Evolutionary conservation across 2,888 invertebrate genomes (phyloP), one percentile per base, ranked within the genome.

Genomic region (Pogonocherus hispidulus): DNA sequence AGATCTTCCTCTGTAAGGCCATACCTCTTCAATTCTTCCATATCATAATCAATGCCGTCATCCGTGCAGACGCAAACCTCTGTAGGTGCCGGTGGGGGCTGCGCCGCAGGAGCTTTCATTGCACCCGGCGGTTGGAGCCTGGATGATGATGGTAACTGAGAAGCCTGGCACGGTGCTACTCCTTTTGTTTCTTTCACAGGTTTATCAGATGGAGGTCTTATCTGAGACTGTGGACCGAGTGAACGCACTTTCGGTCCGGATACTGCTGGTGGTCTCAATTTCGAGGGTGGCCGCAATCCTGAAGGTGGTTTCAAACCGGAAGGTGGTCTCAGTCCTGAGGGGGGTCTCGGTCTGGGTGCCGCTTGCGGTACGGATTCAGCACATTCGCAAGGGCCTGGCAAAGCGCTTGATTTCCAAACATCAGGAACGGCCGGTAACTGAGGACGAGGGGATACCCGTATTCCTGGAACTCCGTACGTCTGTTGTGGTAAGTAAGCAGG

Each of bases 401-500:
- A n/a, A n/a, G n/a, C n/a, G n/a, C n/a, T n/a, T n/a, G 27, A 27
- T 27, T 27, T 6, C 22, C 44, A 41, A 14, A 14, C 14, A 16
- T 22, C 5, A 6, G 56, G 14, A 22, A 18, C 22, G 5, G 56
- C 14, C 44, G 20, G 41, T 6, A 23, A 4, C 2, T 1, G 3
- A 9, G 41, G 57, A n/a, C 47, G 47, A 3, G 47, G 32, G 19
- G 46, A 32, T 16, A 59, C 59, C 19, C 32, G 46, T 16, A 59
- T 47, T 22, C 35, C 59, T 8, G 59, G 59, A 8, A 59, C 47
- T 3, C 66, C 66, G 37, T 66, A 66, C 37, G n/a, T 20, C 27
- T 35, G 46, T 57, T 60, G 64, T 52, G 69, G 71, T 56, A 70
- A 70, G 55, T 63, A 70, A 20, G 63, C 51, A 14, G 66, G 66